Evolutionary conservation across 2,113 vertebrate species (phyloP).

Genomic region (Lipophrys pholis): DNA sequence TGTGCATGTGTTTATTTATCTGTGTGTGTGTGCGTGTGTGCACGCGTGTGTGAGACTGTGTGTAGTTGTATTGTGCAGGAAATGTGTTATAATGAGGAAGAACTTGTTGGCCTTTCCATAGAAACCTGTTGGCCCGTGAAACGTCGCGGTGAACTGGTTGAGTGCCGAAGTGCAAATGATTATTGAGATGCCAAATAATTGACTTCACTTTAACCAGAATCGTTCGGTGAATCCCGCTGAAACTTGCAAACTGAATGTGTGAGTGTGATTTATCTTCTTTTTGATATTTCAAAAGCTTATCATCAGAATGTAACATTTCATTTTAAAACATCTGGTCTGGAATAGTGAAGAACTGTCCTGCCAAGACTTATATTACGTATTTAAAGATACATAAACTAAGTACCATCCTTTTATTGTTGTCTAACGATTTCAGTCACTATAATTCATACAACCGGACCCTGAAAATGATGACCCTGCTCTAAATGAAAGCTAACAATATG

Average conservation of each 20-base stretch:
- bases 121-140: constrained; percentile 6
- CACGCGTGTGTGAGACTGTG: constrained; percentile 62
- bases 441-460: too few species aligned
- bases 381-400: constrained; percentile 19
- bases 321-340: constrained; percentile 32
- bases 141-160: constrained; percentile 18
- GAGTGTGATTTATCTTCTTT: not conserved
- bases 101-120: constrained; percentile 36
- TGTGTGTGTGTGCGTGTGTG: constrained; percentile 47
- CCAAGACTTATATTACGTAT: constrained; percentile 20
- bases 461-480: too few species aligned
- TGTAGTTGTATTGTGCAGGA: constrained; percentile 51
- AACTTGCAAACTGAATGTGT: not conserved
- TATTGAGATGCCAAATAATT: constrained; percentile 16
- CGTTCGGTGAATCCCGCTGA: not conserved
- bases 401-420: not conserved
- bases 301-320: constrained; percentile 17
- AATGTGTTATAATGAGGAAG: constrained; percentile 60
- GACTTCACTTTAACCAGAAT: constrained; percentile 1
- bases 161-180: constrained; percentile 30
- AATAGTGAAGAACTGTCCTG: constrained; percentile 5
- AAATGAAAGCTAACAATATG: too few species aligned
- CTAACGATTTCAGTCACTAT: too few species aligned
- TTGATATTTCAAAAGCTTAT: not conserved
- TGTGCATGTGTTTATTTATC: constrained; percentile 81